Evolutionary conservation across 2,113 vertebrate genomes (phyloP).

Genomic region (Laterallus jamaicensis): DNA sequence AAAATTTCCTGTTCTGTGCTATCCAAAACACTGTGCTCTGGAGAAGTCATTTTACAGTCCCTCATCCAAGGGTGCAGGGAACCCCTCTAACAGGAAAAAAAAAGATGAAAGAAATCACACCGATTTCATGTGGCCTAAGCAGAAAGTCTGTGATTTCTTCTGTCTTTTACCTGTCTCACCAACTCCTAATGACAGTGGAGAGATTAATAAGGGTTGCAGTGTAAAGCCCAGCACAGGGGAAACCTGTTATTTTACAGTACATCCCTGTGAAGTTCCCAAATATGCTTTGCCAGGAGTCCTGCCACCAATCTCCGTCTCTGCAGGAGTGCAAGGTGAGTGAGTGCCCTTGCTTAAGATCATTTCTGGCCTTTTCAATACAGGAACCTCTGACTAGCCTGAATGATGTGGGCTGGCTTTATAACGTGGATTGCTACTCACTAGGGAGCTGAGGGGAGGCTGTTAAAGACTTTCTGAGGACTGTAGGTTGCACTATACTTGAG

Average conservation of each 20-base stretch:
- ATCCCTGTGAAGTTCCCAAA: conserved; percentile 18
- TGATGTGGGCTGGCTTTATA: conserved; percentile 27
- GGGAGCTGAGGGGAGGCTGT: conserved; percentile 40
- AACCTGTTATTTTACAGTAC: neutral
- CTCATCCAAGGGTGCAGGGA: neutral
- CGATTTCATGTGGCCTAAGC: neutral
- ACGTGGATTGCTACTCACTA: neutral
- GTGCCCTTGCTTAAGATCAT: conserved; percentile 36
- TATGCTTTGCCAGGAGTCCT: neutral
- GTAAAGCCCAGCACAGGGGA: neutral
- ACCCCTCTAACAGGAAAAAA: neutral
- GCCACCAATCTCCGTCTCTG: neutral
- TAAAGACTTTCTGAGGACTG: conserved; percentile 55
- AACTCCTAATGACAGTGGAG: neutral
- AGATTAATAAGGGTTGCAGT: neutral
- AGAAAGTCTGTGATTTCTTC: neutral
- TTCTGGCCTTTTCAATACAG: conserved; percentile 41
- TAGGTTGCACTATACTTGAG: conserved; percentile 36
- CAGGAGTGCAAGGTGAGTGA: conserved; percentile 38
- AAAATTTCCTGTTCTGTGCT: neutral
- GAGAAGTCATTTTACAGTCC: neutral
- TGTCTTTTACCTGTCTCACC: conserved; percentile 11
- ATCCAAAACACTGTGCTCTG: neutral
- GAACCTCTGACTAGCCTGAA: conserved; percentile 9
- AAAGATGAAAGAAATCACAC: conserved; percentile 21